Conservation (phyloP, 2,888 invertebrate genomes). For the Xylocampa areola region DNA sequence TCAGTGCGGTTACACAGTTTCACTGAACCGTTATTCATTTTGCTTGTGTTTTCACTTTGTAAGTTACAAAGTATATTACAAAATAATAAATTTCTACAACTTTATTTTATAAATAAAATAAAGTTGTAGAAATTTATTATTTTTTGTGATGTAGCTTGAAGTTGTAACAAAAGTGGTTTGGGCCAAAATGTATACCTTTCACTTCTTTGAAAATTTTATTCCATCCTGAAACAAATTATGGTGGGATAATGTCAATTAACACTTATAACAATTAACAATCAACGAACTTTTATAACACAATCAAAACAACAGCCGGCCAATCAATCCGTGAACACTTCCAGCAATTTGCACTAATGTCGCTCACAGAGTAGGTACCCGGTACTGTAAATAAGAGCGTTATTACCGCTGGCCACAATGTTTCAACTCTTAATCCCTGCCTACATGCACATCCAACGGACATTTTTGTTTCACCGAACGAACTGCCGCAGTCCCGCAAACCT, state of each 20-base stretch:
- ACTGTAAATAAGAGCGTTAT: conserved; percentile 53
- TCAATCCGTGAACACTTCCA: conserved; percentile 10
- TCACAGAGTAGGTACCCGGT: conserved; percentile 40
- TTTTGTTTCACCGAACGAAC: conserved; percentile 62
- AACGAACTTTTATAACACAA: background rate
- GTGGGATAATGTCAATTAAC: too few relatives aligned
- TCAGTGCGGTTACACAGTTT: conserved; percentile 27
- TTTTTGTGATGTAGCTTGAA: too few relatives aligned
- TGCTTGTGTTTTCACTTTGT: conserved; percentile 1
- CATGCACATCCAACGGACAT: conserved; percentile 52
- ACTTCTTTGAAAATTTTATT: too few relatives aligned
- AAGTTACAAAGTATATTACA: too few relatives aligned
- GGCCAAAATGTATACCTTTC: too few relatives aligned
- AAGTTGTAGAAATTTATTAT: too few relatives aligned
- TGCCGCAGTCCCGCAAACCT: conserved; percentile 37
- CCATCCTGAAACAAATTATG: too few relatives aligned
- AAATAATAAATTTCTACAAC: too few relatives aligned
- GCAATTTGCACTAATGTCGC: conserved; percentile 25
- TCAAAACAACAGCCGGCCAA: background rate
- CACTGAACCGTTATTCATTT: conserved; percentile 24
- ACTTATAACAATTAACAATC: too few relatives aligned
- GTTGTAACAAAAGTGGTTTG: too few relatives aligned
- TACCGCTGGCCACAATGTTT: conserved; percentile 57
- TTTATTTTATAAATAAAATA: too few relatives aligned
- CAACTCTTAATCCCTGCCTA: conserved; percentile 63